phyloP scores from a whole-genome alignment of 2,113 vertebrate genomes.

The Talpa occidentalis region DNA sequence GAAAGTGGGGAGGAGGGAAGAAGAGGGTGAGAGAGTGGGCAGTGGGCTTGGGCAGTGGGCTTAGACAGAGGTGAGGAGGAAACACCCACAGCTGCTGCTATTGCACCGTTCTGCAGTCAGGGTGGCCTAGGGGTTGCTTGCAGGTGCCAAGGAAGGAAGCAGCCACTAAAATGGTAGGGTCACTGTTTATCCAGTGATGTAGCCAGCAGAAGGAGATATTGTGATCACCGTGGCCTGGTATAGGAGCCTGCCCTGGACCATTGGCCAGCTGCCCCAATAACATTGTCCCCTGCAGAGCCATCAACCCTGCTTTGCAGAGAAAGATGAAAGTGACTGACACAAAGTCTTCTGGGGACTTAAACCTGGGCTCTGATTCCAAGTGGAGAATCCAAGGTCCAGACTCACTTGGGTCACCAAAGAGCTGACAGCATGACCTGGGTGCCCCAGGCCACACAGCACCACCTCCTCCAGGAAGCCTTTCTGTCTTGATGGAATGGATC shows the following conservation, averaged over 20 bases:
- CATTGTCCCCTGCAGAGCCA: neutral
- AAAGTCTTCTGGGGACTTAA: neutral
- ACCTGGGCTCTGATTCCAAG: neutral
- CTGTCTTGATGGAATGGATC: neutral
- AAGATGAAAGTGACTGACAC: neutral
- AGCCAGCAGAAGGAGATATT: neutral
- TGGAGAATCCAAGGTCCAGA: neutral
- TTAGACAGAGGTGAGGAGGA: no score
- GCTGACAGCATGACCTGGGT: neutral
- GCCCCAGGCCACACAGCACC: accelerated
- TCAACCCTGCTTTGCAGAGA: neutral
- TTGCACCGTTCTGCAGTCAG: no score
- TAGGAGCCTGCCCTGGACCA: neutral
- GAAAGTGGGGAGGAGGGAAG: no score
- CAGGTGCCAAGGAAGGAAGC: no score
- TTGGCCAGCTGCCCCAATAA: neutral
- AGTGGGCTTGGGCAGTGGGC: no score
- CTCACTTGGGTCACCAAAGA: neutral
- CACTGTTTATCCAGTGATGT: neutral
- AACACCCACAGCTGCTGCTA: no score
- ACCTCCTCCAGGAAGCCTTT: slow-evolving; percentile 2
- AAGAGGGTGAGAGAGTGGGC: no score
- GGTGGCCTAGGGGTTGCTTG: no score
- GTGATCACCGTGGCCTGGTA: neutral
- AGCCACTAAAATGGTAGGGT: no score